Evolutionary conservation across 2,797 vertebrate genomes (phyloP).

Genomic region (Hydrolagus colliei): DNA sequence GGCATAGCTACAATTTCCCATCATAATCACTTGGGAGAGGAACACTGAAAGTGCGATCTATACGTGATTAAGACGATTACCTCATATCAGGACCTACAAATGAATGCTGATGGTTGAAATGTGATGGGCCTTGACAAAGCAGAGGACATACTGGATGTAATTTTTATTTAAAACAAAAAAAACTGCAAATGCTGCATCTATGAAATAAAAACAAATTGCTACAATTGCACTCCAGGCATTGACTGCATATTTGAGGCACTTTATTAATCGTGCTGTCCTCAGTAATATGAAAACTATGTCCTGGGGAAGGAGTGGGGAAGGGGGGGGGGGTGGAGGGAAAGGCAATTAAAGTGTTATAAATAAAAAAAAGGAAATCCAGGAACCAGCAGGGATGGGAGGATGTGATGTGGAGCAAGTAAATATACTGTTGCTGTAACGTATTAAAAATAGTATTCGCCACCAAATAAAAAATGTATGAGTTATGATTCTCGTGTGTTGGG

Average conservation of each 20-base stretch:
- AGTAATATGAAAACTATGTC: too few species aligned
- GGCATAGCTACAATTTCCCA: neutral
- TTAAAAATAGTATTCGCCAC: neutral
- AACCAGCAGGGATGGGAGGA: too few species aligned
- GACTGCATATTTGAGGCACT: neutral
- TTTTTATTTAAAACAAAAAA: too few species aligned
- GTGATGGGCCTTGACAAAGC: neutral
- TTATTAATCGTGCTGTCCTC: neutral
- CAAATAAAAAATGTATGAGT: neutral
- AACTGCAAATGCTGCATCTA: too few species aligned
- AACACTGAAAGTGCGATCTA: slow-evolving; percentile 2
- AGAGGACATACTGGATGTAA: neutral
- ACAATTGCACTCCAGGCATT: too few species aligned
- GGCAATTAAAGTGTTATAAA: too few species aligned
- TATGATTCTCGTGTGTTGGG: neutral
- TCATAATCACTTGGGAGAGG: neutral
- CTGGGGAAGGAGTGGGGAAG: too few species aligned
- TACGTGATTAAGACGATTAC: too few species aligned
- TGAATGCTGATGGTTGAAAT: neutral
- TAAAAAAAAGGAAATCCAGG: too few species aligned
- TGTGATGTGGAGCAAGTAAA: too few species aligned
- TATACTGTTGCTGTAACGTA: neutral
- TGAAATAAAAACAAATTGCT: too few species aligned
- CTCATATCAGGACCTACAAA: neutral
- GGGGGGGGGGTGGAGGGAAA: too few species aligned